Base-by-base conservation (phyloP, 2,797 vertebrate species). In the Chelidonichthys spinosus region DNA sequence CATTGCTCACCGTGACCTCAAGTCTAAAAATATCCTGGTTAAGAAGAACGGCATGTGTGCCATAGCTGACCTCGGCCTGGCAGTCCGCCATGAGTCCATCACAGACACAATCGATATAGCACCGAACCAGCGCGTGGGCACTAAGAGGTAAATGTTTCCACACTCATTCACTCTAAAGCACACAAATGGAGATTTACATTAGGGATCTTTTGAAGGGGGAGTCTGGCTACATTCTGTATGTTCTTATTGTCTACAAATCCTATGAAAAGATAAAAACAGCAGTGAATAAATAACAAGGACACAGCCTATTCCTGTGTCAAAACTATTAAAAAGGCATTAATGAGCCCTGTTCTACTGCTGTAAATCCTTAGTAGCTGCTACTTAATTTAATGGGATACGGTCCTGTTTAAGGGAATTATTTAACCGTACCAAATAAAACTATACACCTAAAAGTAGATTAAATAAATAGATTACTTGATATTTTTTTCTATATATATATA, bases 1-100 rank as follows among this genome's bases (percentile, higher is more conserved):
- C 72, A 99, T 99, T 32, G 98, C 97, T 87, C 98, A 99, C 87
- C 95, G 98, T 55, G 98, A 99, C 90, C 94, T 99, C 82, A 99
- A 99, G 82, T 99, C 98, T 74, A 99, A 99, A 94, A 99, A 99
- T 89, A 99, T 99, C 87, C 85, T 99, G 84, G 98, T 99, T 78
- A 99, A 99, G 94, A 99, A 98, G 91, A 99, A 99, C 0, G 96
- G 97, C 82, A 97, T 95, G 33, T 99, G 98, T 2, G 97, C 97
- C 76, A 99, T 99, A 2, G 98, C 98, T 9, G 98, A 99, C 93
- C 95, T 99, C 0, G 98, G 98, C 8, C 95, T 99, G 91, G 98
- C 98, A 0, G 98, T 99, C 5, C 96, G 98, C 43, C 98, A 99
- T 0, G 97, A 99, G 63, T 98, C 98, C 0, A 95, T 97, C 83